Evolutionary conservation across 2,888 invertebrate genomes (phyloP), one percentile per base, ranked within the genome.

Genomic region (Epistrophella euchroma): DNA sequence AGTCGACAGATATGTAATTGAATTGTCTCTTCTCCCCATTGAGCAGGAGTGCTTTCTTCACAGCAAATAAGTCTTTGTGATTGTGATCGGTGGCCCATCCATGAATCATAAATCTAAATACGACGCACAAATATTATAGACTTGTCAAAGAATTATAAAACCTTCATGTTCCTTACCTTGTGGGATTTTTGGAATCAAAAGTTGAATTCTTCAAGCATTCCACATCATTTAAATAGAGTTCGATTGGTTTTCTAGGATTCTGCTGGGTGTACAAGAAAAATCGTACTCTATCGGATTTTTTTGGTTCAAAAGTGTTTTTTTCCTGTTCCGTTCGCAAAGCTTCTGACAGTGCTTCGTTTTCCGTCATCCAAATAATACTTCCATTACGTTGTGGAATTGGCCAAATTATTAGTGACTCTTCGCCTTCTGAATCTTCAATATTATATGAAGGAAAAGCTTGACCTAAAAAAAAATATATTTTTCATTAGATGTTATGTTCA

Each of bases 1-100:
- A 95, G 88, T 94, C 94, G 7, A 94, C 93, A 0, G 93, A 93
- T 58, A 95, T 93, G 50, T 94, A 93, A 88, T 94, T 94, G 75
- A 93, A 91, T 72, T 94, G 93, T 58, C 93, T 94, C 3, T 62
- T 68, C 76, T 94, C 93, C 35, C 93, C 94, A 9, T 93, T 92
- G 71, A 93, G 92, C 10, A 94, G 90, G 82, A 94, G 94, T 5
- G 93, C 92, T 78, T 93, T 93, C 13, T 89, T 89, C 0, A 90
- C 78, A 0, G 73, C 50, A n/a, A 0, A 11, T 7, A 47, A 47
- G 17, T 40, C 52, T 89, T 89, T 7, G 22, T 60, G 60, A 32
- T 2, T 19, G 15, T 66, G 47, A 32, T 47, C 47, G 32, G 47
- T 89, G 43, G 15, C 28, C 64, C 19, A 52, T 93, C 92, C 71